Evolutionary conservation across 2,113 vertebrate species (phyloP).

Genomic region (Chloroceryle aenea): DNA sequence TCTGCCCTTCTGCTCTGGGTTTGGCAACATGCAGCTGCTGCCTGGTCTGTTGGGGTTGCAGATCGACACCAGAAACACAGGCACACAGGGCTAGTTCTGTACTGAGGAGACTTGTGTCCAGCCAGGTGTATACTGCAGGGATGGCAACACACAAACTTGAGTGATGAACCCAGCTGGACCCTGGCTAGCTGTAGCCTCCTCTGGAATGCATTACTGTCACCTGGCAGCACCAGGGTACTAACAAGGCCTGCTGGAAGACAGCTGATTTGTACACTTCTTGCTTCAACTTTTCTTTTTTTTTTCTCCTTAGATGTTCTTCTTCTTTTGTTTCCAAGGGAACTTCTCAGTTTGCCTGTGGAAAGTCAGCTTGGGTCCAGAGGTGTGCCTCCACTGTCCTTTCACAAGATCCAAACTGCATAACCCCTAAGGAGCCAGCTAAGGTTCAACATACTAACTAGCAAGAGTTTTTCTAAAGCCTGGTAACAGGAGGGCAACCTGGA

Average conservation of each 20-base stretch:
- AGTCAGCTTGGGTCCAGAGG: background rate
- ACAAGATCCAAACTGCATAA: background rate
- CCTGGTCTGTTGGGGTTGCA: background rate
- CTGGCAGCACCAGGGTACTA: background rate
- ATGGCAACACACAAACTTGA: too few species aligned
- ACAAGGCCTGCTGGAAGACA: background rate
- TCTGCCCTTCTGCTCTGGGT: background rate
- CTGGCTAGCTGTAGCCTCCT: background rate
- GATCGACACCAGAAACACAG: background rate
- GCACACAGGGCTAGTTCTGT: background rate
- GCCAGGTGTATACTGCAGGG: accelerated
- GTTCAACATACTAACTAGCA: accelerated
- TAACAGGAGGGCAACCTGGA: background rate
- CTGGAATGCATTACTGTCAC: background rate
- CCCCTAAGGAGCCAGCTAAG: background rate
- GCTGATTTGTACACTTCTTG: background rate
- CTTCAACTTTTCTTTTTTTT: background rate
- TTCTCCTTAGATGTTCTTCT: background rate
- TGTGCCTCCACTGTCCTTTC: background rate
- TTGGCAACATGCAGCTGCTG: accelerated
- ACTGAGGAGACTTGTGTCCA: background rate
- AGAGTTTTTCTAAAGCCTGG: background rate
- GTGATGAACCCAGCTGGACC: background rate
- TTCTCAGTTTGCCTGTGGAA: background rate
- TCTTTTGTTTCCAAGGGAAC: background rate